These are phyloP conservation scores for Centroberyx gerrardi DNA, from an alignment of 2,797 vertebrate genomes.

Conservation along the genomic window DNA sequence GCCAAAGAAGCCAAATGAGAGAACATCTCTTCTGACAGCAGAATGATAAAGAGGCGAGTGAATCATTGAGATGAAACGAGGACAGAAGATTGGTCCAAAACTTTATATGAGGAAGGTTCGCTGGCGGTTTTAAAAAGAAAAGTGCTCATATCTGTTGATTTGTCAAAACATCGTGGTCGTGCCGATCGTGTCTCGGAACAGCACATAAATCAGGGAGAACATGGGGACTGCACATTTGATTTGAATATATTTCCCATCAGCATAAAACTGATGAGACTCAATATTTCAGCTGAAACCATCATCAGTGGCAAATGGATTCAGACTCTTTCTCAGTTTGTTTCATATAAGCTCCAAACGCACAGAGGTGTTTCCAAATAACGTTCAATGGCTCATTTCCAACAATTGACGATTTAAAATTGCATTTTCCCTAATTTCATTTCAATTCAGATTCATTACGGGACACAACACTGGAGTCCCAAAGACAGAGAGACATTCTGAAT, in stretches of 20 bases:
- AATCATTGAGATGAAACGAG: constrained; percentile 35
- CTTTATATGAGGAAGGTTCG: not conserved
- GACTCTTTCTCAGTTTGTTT: constrained; percentile 1
- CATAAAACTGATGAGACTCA: constrained; percentile 24
- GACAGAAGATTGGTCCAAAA: constrained; percentile 17
- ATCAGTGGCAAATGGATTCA: constrained; percentile 12
- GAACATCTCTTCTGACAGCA: constrained; percentile 42
- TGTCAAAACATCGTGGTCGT: not conserved
- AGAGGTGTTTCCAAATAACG: constrained; percentile 26
- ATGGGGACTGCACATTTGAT: not conserved
- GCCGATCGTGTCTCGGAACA: not conserved
- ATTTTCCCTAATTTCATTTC: not conserved
- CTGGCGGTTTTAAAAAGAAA: not conserved
- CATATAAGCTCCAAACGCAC: not conserved
- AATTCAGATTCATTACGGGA: not conserved
- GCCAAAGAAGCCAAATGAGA: constrained; percentile 7
- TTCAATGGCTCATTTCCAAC: constrained; percentile 9
- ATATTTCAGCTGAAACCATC: constrained; percentile 18
- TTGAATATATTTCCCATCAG: constrained; percentile 47
- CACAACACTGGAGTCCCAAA: no score
- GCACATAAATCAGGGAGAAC: constrained; percentile 17
- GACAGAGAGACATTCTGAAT: not conserved
- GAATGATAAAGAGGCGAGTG: constrained; percentile 26
- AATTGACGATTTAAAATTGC: not conserved
- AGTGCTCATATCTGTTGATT: not conserved